Conservation (phyloP, 2,888 invertebrate species). For the Hirtodrosophila cameraria region DNA sequence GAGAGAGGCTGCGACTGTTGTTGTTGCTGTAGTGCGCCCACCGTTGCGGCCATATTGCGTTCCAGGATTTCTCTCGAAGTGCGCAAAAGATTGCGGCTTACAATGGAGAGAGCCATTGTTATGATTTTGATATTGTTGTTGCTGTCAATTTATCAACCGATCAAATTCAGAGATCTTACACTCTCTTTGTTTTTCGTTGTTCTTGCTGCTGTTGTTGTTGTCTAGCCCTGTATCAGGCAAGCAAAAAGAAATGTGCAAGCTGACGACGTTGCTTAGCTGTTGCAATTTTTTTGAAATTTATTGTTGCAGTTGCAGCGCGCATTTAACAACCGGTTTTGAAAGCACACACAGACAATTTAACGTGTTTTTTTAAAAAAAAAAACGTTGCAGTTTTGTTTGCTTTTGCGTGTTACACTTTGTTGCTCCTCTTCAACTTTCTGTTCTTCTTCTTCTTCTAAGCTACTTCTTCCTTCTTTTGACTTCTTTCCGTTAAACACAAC, state of each 20-base stretch:
- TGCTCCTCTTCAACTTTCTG: slow-evolving; percentile 33
- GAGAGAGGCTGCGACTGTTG: slow-evolving; percentile 38
- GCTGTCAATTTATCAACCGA: slow-evolving; percentile 17
- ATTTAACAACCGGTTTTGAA: slow-evolving; percentile 70
- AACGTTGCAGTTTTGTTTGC: slow-evolving; percentile 40
- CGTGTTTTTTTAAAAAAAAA: slow-evolving; percentile 27
- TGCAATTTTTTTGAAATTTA: slow-evolving; percentile 25
- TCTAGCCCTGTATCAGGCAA: slow-evolving; percentile 41
- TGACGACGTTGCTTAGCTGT: slow-evolving; percentile 42
- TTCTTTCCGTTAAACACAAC: slow-evolving; percentile 58
- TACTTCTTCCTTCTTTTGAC: slow-evolving; percentile 35
- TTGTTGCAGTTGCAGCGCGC: slow-evolving; percentile 50
- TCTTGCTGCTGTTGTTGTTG: slow-evolving; percentile 6
- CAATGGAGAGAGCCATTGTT: slow-evolving; percentile 75
- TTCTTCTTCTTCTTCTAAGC: slow-evolving; percentile 21
- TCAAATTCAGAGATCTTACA: slow-evolving; percentile 16
- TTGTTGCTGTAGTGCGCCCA: slow-evolving; percentile 58
- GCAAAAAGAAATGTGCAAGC: slow-evolving; percentile 47
- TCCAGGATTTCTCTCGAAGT: slow-evolving; percentile 80
- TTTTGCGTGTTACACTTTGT: slow-evolving; percentile 55
- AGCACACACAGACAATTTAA: slow-evolving; percentile 19
- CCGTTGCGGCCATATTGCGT: slow-evolving; percentile 74
- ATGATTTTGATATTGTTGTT: slow-evolving; percentile 18
- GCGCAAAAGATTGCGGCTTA: slow-evolving; percentile 78
- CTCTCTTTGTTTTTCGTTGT: slow-evolving; percentile 16